Conservation (phyloP, 2,797 vertebrate genomes). For the Argya squamiceps region DNA sequence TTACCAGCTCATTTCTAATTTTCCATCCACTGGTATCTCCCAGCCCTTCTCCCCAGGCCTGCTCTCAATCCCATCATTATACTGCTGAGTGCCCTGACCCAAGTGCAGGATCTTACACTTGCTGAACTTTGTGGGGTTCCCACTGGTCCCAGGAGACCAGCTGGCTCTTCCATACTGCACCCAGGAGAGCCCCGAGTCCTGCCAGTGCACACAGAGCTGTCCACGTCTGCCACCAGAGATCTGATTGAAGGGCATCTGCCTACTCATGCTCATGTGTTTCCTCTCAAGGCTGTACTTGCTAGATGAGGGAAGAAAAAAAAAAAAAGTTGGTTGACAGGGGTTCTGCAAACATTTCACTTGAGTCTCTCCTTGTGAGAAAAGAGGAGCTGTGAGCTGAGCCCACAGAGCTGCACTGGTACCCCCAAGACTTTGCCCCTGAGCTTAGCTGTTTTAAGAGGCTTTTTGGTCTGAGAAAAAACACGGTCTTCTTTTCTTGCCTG, state of each 20-base stretch:
- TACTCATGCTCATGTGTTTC: not conserved
- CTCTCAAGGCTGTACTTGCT: not conserved
- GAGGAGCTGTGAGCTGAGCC: not conserved
- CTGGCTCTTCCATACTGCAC: not conserved
- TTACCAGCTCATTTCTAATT: not conserved
- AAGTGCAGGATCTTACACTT: not conserved
- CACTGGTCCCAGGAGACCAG: not conserved
- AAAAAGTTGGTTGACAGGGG: not conserved
- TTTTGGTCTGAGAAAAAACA: not conserved
- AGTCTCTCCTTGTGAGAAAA: not conserved
- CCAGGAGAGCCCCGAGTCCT: not conserved
- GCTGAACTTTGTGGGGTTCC: not conserved
- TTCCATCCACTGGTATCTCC: not conserved
- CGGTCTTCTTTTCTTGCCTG: not conserved
- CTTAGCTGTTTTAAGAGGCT: not conserved
- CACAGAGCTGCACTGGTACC: not conserved
- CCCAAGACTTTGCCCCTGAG: not conserved
- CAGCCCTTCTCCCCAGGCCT: not conserved
- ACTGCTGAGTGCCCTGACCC: not conserved
- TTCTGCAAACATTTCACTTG: not conserved
- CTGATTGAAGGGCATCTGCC: not conserved
- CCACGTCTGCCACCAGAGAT: not conserved
- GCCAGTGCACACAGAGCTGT: not conserved
- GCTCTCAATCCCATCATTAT: not conserved
- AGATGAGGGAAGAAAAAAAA: not conserved